Base-by-base conservation (phyloP, 2,888 invertebrate genomes). In the Argynnis bischoffii region DNA sequence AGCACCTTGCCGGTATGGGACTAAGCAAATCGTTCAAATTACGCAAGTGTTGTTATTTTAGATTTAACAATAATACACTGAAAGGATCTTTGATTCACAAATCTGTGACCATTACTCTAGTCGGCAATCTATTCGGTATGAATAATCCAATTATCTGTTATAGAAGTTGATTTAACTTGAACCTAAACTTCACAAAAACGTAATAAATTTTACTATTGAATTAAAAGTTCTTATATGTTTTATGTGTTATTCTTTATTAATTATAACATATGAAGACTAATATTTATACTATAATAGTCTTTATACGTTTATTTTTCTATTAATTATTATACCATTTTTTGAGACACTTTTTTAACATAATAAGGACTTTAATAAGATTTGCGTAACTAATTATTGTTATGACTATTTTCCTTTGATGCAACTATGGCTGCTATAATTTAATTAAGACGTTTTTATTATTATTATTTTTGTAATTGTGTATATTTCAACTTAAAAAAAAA, bases 101-200 rank as follows among this genome's bases (percentile, higher is more conserved):
- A 84, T 84, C 86, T 89, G 87, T 89, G 89, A 91, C 86, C 88
- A 87, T 83, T 85, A 84, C 82, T 92, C 92, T 92, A 92, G 92
- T 92, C 92, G 85, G 79, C 73, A 76, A 78, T 69, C 55, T 68
- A 59, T 55, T 61, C 64, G 56, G 67, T 68, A 55, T 53, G 66
- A 64, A 64, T 68, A 66, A 64, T 65, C 55, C 55, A 60, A 46
- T 63, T 51, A 50, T 57, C 26, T 50, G 13, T 41, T 47, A 31
- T 54, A 18, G 35, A 48, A 48, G 41, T 51, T 31, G n/a, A 48
- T 65, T 55, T 55, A 26, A 65, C 35, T 59, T 47, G n/a, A 48
- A 41, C 11, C 11, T 41, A 11, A 11, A 41, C 35, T 2, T 8
- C 35, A 41, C 11, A 41, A 35, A 35, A 35, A 1, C 11, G 11